Evolutionary conservation across 2,797 vertebrate species (phyloP).

Genomic region (Liparis tanakae): DNA sequence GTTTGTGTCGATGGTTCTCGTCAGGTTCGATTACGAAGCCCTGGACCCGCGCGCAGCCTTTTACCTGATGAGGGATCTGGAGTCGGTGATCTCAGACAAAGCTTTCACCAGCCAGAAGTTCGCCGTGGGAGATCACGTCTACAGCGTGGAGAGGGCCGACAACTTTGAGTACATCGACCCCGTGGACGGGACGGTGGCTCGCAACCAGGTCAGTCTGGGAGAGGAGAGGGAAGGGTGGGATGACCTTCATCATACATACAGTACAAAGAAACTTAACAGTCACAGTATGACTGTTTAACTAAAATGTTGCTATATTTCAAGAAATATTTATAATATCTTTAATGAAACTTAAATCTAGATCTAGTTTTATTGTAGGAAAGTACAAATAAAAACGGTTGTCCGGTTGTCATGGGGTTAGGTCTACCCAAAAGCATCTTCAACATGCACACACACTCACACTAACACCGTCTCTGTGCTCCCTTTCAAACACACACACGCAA

Average conservation of each 20-base stretch:
- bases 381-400: not conserved
- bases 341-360: not conserved
- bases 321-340: not conserved
- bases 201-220: slow-evolving; percentile 91
- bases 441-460: slow-evolving; percentile 8
- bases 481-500: too few relatives aligned
- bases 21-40: slow-evolving; percentile 97
- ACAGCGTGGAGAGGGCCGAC: slow-evolving; percentile 93
- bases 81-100: slow-evolving; percentile 91
- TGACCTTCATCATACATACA: too few relatives aligned
- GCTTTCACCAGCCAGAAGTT: slow-evolving; percentile 95
- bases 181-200: slow-evolving; percentile 94
- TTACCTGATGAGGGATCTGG: slow-evolving; percentile 96
- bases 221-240: not conserved
- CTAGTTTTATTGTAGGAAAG: not conserved
- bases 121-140: slow-evolving; percentile 92
- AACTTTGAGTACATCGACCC: slow-evolving; percentile 98
- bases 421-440: slow-evolving; percentile 6
- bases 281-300: not conserved
- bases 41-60: slow-evolving; percentile 92
- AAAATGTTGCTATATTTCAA: not conserved
- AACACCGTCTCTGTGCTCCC: slow-evolving; percentile 3
- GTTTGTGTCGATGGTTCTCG: slow-evolving; percentile 13
- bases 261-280: not conserved
- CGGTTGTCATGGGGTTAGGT: slow-evolving; percentile 14